Percentiles rank a stretch among this genome's conserved stretches.
These are phyloP conservation scores for Cyclina sinensis DNA, from an alignment of 1,140 invertebrate genomes.

Conservation along the genomic window DNA sequence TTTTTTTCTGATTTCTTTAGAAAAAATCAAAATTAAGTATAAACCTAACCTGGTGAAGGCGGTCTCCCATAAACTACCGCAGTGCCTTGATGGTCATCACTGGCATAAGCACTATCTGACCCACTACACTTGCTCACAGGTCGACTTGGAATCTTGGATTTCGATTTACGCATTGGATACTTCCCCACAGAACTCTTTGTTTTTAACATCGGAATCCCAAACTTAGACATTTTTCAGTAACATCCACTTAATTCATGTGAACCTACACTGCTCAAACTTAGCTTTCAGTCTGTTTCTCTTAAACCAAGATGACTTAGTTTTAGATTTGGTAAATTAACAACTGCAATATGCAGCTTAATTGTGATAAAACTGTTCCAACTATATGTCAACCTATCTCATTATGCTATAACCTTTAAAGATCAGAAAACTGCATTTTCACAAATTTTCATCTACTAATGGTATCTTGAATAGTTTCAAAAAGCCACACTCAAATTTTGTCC, in stretches of 20 bases:
- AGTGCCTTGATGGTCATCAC: neutral
- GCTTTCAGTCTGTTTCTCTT: neutral
- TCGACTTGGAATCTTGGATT: neutral
- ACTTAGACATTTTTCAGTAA: constrained; percentile 9
- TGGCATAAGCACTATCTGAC: constrained; percentile 35
- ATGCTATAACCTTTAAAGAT: no score
- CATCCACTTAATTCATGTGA: neutral
- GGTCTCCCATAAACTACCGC: neutral
- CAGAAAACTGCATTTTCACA: no score
- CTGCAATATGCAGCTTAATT: no score
- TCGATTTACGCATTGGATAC: constrained; percentile 29
- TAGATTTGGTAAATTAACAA: no score
- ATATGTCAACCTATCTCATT: no score
- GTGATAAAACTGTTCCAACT: no score
- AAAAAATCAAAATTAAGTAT: no score
- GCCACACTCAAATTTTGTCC: no score
- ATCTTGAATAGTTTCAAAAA: no score
- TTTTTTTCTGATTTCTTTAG: no score
- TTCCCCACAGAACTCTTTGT: constrained; percentile 35
- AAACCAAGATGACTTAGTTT: neutral
- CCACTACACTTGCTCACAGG: neutral
- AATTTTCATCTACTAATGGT: no score
- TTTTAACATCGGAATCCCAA: constrained; percentile 55
- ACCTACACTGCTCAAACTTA: neutral
- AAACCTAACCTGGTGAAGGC: constrained; percentile 1